phyloP scores from a whole-genome alignment of 2,113 vertebrate genomes.

The Ellobius talpinus region DNA sequence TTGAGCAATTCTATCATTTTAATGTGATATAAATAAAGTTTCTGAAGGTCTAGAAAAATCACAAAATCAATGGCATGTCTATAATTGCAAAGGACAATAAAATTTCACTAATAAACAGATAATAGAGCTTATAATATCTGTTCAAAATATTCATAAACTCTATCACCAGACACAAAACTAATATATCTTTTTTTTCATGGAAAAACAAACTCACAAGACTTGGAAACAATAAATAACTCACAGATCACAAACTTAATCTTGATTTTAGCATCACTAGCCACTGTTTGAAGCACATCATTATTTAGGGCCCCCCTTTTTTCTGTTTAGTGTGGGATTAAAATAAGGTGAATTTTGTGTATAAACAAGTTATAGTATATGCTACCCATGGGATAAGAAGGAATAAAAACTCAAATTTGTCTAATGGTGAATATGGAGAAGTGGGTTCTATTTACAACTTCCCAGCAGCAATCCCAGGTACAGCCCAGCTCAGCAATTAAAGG shows the following conservation, averaged over 20 bases:
- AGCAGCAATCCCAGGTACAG: not conserved
- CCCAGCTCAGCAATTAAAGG: not conserved
- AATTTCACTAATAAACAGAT: slow-evolving; percentile 28
- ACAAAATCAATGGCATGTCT: slow-evolving; percentile 46
- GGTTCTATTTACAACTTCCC: slow-evolving; percentile 3
- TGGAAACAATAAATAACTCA: slow-evolving; percentile 35
- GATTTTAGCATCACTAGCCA: slow-evolving; percentile 18
- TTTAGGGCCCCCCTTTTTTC: not conserved
- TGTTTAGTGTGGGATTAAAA: slow-evolving; percentile 1
- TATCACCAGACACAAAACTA: slow-evolving; percentile 56
- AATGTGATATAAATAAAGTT: slow-evolving; percentile 29
- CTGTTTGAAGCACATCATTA: slow-evolving; percentile 54
- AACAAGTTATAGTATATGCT: slow-evolving; percentile 22
- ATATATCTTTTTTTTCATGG: slow-evolving; percentile 66
- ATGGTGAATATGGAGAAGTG: not conserved
- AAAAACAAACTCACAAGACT: slow-evolving; percentile 46
- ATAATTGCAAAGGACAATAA: slow-evolving; percentile 55
- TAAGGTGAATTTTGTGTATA: not conserved
- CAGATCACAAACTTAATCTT: slow-evolving; percentile 40
- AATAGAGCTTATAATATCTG: slow-evolving; percentile 46
- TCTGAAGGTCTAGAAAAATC: slow-evolving; percentile 41
- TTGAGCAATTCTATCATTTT: slow-evolving; percentile 55
- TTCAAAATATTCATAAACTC: slow-evolving; percentile 61
- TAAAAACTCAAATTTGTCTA: slow-evolving; percentile 3
- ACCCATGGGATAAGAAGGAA: not conserved